Percentiles rank a stretch among this genome's conserved stretches.
Evolutionary conservation across 1,140 invertebrate genomes (phyloP).

Genomic region (Eriocheir sinensis): DNA sequence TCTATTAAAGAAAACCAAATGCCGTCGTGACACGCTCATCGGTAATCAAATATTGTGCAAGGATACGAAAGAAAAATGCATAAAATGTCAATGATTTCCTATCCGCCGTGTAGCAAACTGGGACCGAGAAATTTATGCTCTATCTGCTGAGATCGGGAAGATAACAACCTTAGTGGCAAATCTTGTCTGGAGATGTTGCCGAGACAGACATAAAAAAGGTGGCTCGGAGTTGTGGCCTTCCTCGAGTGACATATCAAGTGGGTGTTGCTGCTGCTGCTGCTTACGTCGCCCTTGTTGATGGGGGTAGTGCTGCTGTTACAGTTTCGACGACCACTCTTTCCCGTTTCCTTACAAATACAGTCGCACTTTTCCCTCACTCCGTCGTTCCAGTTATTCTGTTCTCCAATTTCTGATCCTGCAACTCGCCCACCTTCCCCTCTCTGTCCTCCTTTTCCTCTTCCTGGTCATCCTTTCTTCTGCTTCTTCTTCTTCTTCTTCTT

Average conservation of each 20-base stretch:
- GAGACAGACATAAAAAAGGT: not conserved
- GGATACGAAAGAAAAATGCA: not conserved
- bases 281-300: not conserved
- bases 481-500: not conserved
- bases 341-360: not conserved
- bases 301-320: not conserved
- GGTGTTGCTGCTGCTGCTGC: not conserved
- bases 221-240: not conserved
- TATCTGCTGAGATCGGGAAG: not conserved
- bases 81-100: not conserved
- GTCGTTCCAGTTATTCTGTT: not conserved
- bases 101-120: not conserved
- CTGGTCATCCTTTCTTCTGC: not conserved
- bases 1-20: not conserved
- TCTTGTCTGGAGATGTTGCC: slow-evolving; percentile 34
- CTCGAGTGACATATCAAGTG: not conserved
- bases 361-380: not conserved
- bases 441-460: not conserved
- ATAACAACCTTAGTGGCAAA: slow-evolving; percentile 9
- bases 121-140: not conserved
- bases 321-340: not conserved
- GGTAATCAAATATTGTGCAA: not conserved
- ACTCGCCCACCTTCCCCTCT: not conserved
- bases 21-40: no score
- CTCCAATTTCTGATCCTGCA: not conserved